Base-by-base conservation (phyloP, 1,140 invertebrate species). In the Drosophila arizonae region DNA sequence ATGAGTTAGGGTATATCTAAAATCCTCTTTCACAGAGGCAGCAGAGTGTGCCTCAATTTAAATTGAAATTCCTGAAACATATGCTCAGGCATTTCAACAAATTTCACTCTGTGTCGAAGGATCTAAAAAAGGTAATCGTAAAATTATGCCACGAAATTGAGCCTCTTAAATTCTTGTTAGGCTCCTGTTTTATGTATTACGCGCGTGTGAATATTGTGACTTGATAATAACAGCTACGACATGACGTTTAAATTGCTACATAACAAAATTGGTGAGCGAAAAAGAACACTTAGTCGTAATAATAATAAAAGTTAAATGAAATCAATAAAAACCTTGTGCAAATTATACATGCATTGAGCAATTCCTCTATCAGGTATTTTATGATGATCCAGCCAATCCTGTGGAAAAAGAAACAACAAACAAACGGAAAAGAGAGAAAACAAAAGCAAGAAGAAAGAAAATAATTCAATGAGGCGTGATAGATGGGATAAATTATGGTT, bases 351-450 rank as follows among this genome's bases (percentile, higher is more conserved):
- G 91, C 90, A 92, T 89, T 91, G 90, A 80, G 88, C 82, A 79
- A 91, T 81, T 86, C 90, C 87, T 77, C 76, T 82, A 77, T 90
- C 90, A 74, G 90, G 90, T 87, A 91, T 91, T 33, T 90, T 90
- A 90, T 91, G 85, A 65, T 90, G 84, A 91, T 91, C 90, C 81
- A 91, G 90, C 90, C 90, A 91, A 91, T 91, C 90, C 90, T 91
- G 90, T 74, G 77, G 74, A 91, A 79, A 85, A 86, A 55, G 76
- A 58, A 73, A 55, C 43, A 75, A 82, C 50, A 82, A 63, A 68
- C 57, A 70, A 86, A 86, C 45, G 39, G 6, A 86, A 77, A 46
- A 46, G n/a, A 78, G 64, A 67, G 70, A 66, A 65, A 67, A 71
- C 4, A 63, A 52, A 55, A 69, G 6, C 6, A 33, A 33, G 33